phyloP scores from a whole-genome alignment of 2,888 invertebrate species.

The Micoletzkya japonica region DNA sequence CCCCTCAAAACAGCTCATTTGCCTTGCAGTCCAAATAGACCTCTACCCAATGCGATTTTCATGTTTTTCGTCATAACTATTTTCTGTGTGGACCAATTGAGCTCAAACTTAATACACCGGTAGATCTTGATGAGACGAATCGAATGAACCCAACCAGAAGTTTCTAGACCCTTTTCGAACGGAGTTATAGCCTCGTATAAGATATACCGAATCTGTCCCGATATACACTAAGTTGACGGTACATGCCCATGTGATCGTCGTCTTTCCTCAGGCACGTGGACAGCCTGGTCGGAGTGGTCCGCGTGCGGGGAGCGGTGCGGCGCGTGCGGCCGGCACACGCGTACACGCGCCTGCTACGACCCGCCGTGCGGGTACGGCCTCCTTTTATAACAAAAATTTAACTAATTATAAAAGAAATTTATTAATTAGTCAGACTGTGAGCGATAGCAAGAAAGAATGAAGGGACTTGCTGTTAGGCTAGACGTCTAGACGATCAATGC shows the following conservation, averaged over 20 bases:
- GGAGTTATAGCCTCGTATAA: too few relatives aligned
- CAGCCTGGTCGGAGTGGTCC: conserved; percentile 26
- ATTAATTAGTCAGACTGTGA: not conserved
- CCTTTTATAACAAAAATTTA: not conserved
- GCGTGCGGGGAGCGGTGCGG: conserved; percentile 26
- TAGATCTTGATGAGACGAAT: not conserved
- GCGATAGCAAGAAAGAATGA: too few relatives aligned
- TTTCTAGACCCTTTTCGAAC: not conserved
- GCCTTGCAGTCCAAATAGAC: too few relatives aligned
- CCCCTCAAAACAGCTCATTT: too few relatives aligned
- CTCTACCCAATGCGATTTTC: too few relatives aligned
- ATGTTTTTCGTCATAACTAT: too few relatives aligned
- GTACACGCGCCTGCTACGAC: conserved; percentile 26
- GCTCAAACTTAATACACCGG: too few relatives aligned
- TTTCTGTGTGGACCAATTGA: too few relatives aligned
- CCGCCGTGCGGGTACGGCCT: conserved; percentile 1
- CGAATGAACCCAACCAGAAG: not conserved
- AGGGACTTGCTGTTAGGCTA: too few relatives aligned
- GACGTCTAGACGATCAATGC: too few relatives aligned
- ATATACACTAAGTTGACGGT: too few relatives aligned
- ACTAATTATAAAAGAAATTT: not conserved
- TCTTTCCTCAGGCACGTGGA: conserved; percentile 12
- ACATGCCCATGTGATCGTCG: not conserved
- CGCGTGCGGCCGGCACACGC: conserved; percentile 24
- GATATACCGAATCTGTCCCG: too few relatives aligned